Evolutionary conservation across 1,140 invertebrate genomes (phyloP).

Genomic region (Nymphalis io): DNA sequence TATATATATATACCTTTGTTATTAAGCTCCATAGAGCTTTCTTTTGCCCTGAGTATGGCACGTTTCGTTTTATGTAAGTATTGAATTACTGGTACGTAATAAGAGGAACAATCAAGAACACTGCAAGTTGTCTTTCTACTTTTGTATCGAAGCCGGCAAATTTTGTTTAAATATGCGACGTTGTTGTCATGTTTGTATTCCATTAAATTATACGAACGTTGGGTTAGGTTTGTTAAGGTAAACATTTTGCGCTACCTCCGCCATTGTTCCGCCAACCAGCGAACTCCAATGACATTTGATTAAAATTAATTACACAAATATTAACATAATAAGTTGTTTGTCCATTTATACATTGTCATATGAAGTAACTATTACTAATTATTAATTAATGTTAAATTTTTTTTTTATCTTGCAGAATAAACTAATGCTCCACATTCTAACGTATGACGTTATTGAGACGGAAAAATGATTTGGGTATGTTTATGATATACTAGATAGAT

Average conservation of each 20-base stretch:
- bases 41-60: no score
- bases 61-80: no score
- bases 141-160: slow-evolving; percentile 45
- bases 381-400: slow-evolving; percentile 15
- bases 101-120: background rate
- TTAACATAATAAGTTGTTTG: slow-evolving; percentile 10
- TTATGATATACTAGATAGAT: slow-evolving; percentile 24
- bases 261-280: slow-evolving; percentile 44
- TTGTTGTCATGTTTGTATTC: slow-evolving; percentile 65
- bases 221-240: slow-evolving; percentile 57
- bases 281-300: slow-evolving; percentile 43
- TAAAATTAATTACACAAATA: slow-evolving; percentile 23
- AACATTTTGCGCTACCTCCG: slow-evolving; percentile 59
- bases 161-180: slow-evolving; percentile 57
- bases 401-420: slow-evolving; percentile 64
- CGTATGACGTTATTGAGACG: slow-evolving; percentile 36
- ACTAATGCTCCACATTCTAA: slow-evolving; percentile 50
- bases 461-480: slow-evolving; percentile 71
- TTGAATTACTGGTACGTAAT: background rate
- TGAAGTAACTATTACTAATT: background rate
- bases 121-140: slow-evolving; percentile 7
- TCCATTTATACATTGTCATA: background rate
- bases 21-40: no score
- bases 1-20: no score
- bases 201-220: slow-evolving; percentile 65